Conservation (phyloP, 1,140 invertebrate species). For the Aphaenogaster ashmeadi region DNA sequence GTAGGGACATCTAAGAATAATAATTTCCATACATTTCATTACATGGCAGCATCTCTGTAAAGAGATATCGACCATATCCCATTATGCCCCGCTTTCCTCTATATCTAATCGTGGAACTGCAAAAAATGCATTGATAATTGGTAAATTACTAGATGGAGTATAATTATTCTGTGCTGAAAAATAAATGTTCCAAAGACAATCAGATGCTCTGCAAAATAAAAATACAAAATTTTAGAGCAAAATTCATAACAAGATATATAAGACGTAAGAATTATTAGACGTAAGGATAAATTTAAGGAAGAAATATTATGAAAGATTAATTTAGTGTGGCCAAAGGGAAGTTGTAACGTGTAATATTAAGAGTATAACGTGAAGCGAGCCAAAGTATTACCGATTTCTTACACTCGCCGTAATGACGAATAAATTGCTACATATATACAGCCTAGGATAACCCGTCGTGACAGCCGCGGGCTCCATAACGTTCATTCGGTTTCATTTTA, state of each 20-base stretch:
- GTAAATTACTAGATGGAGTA: neutral
- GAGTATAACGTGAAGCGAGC: constrained; percentile 19
- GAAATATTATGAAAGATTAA: constrained; percentile 18
- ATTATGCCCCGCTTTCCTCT: too few relatives aligned
- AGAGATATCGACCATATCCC: too few relatives aligned
- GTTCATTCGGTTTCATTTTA: constrained; percentile 41
- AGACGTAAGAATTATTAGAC: neutral
- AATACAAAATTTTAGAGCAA: neutral
- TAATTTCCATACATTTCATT: too few relatives aligned
- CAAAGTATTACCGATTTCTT: constrained; percentile 57
- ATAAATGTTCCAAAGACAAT: neutral
- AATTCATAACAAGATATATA: neutral
- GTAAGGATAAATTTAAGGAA: neutral
- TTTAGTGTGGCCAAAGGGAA: neutral
- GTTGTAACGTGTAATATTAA: constrained; percentile 23
- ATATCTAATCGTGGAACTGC: neutral
- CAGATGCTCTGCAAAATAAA: neutral
- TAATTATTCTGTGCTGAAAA: neutral
- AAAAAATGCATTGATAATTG: neutral
- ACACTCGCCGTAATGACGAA: constrained; percentile 51
- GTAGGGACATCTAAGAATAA: too few relatives aligned
- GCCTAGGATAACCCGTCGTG: constrained; percentile 32
- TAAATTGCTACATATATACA: constrained; percentile 45
- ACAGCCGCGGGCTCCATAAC: constrained; percentile 20
- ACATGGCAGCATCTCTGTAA: too few relatives aligned